Evolutionary conservation across 1,140 invertebrate species (phyloP), one percentile per base, ranked within the genome.

Genomic region (Drosophila pallidifrons): DNA sequence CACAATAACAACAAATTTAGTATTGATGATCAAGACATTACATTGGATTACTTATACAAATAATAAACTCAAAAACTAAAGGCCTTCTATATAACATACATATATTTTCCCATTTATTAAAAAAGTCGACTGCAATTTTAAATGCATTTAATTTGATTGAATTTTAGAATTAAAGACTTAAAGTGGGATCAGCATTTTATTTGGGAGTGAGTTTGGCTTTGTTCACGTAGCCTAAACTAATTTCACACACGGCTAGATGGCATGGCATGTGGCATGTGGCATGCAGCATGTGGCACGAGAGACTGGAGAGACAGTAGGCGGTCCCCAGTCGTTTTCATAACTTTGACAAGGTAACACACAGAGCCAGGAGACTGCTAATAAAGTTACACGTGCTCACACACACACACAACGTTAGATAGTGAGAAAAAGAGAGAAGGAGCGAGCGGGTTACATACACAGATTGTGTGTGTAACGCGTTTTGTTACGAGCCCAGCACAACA

Each of bases 331-430:
- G 63, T 64, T 83, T 73, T 78, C 80, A 88, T 89, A 81, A 89
- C 85, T 88, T 89, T 89, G 82, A 86, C 82, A 82, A 81, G 79
- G 71, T 73, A 86, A 72, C 82, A 81, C 71, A 72, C 71, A 72
- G 66, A 59, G 69, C 46, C 60, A 45, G 52, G 68, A 65, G 67
- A 72, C 73, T 71, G 60, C 74, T 76, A 76, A 76, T 76, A 76
- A 72, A 76, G 74, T 76, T 76, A 66, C 74, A 76, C 61, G 55
- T 58, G 58, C 20, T 38, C 41, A 11, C 41, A 52, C 25, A 68
- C 71, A 74, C 54, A 60, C 58, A 41, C 52, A 51, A 60, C 5
- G 52, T 20, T 16, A 59, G 65, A 20, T 30, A 71, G 47, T 67
- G 51, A 45, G 58, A 41, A n/a, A 45, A 7, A 41, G 35, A 11